Base-by-base conservation (phyloP, 2,888 invertebrate genomes). In the Synanthedon tipuliformis region DNA sequence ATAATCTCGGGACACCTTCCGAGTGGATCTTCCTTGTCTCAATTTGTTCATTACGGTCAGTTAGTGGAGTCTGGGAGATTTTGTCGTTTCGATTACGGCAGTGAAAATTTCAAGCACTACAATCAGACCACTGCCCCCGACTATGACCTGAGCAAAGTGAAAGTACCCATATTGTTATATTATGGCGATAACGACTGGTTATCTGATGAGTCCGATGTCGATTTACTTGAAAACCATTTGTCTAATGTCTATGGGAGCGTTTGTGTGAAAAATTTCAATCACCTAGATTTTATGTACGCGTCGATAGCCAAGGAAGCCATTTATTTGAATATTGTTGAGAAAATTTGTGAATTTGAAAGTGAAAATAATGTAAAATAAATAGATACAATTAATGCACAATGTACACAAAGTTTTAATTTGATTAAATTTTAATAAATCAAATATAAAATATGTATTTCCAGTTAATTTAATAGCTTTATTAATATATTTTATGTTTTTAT, bases 281-380 rank as follows among this genome's bases (percentile, higher is more conserved):
- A 93, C 66, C 72, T 92, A 60, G 93, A 93, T 64, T 93, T 90
- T 58, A 63, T 92, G 50, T 92, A 90, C 83, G 92, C 90, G 0
- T 76, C 74, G 10, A 88, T 89, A 57, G 90, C 89, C 0, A 80
- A 87, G 11, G 71, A 69, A 11, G 61, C 88, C 27, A 65, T 93
- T 4, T 92, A 92, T 61, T 59, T 77, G 48, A 65, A 76, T 66
- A 80, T 83, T 59, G 57, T 83, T 0, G 60, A 54, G 5, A 62
- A 58, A n/a, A 75, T 80, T 23, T 50, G 56, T 41, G 55, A 64
- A 13, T 62, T 61, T 53, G 67, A 45, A 34, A 34, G 34, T 34
- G 34, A 34, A 34, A 34, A 34, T 7, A 34, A 34, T 34, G 34
- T 34, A 10, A 34, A 10, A 34, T 34, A 34, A 34, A 34, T 10